Base-by-base conservation (phyloP, 2,797 vertebrate genomes). In the Aphelocoma californica region DNA sequence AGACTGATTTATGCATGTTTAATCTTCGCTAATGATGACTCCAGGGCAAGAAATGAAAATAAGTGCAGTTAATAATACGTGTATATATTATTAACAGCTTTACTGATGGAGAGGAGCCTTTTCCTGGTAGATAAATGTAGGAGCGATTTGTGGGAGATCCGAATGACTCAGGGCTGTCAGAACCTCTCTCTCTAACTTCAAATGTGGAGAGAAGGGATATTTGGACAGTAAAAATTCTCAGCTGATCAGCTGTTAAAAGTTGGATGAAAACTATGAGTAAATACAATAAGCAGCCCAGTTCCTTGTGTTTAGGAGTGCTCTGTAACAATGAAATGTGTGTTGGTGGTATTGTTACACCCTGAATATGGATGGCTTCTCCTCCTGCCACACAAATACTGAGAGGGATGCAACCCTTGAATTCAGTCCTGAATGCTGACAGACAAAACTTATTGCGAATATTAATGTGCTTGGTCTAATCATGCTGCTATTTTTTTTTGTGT, bases 1-100 rank as follows among this genome's bases (percentile, higher is more conserved):
- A 78, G 75, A 57, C 80, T 96, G 94, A 96, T 97, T 97, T 97
- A 97, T 97, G 96, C 95, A 73, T 96, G 91, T 96, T 96, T 97
- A 96, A 97, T 97, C 96, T 96, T 95, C 32, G 31, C 96, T 97
- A 97, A 97, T 97, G 95, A 97, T 96, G 95, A 95, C 96, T 97
- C 48, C 82, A 90, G 93, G 96, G 95, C 96, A 92, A 95, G 88
- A 92, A 97, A 96, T 95, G 96, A 97, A 97, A 97, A 92, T 87
- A 97, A 94, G 91, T 95, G 93, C 95, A 88, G 93, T 90, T 96
- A 95, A 93, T 97, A 97, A 94, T 92, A 72, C 36, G 75, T 86
- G 87, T 96, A 90, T 97, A 80, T 95, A 96, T 97, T 97, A 97
- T 97, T 97, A 96, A 97, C 94, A 97, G 87, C 91, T 96, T 89